phyloP scores from a whole-genome alignment of 2,797 vertebrate genomes.

The Peromyscus nudipes region DNA sequence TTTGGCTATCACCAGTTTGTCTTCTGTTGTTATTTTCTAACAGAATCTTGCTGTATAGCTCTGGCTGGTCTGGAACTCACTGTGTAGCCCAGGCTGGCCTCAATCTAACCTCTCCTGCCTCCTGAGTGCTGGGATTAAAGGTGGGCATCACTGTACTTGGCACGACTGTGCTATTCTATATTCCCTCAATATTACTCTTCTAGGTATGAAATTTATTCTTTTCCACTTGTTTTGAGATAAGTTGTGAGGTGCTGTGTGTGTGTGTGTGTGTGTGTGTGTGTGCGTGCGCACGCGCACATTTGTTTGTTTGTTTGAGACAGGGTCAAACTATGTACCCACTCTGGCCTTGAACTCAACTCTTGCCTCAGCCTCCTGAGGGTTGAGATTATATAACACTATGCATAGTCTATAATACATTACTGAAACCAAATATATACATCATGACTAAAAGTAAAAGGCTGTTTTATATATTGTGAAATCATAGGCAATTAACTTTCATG shows the following conservation, averaged over 20 bases:
- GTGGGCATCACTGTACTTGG: not conserved
- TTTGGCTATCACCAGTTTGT: not conserved
- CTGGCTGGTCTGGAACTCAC: not conserved
- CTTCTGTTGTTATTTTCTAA: not conserved
- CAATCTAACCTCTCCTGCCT: not conserved
- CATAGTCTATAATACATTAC: not conserved
- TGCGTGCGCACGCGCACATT: too few species aligned
- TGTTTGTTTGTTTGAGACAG: not conserved
- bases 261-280: not conserved
- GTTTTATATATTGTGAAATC: slow-evolving; percentile 36
- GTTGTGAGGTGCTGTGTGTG: not conserved
- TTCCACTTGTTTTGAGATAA: not conserved
- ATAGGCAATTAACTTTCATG: slow-evolving; percentile 42
- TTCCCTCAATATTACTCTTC: slow-evolving; percentile 19
- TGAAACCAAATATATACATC: slow-evolving; percentile 32
- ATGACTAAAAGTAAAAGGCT: slow-evolving; percentile 26
- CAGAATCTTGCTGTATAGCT: not conserved
- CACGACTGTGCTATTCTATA: not conserved
- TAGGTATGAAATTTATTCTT: slow-evolving; percentile 57
- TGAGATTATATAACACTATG: not conserved
- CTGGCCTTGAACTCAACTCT: not conserved
- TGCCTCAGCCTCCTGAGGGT: not conserved
- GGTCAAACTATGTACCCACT: not conserved
- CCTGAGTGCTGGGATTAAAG: not conserved
- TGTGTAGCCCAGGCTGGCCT: not conserved